These are phyloP conservation scores for Atlantisia rogersi DNA, from an alignment of 2,113 vertebrate genomes.

Conservation along the genomic window DNA sequence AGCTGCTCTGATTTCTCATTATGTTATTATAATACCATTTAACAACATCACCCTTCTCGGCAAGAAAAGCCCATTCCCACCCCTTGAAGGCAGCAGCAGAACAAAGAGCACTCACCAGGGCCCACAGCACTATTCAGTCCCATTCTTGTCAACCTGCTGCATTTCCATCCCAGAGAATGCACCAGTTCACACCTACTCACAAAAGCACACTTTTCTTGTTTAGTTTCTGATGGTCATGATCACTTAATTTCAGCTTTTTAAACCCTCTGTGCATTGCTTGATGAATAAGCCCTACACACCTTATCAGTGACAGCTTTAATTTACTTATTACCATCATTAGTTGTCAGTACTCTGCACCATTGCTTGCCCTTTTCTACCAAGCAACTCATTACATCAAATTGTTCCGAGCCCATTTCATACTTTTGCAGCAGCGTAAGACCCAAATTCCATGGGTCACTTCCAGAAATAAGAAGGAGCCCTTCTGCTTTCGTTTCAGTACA, in stretches of 20 bases:
- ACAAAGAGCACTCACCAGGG: not conserved
- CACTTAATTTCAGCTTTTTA: not conserved
- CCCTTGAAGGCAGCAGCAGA: not conserved
- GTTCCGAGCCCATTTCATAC: not conserved
- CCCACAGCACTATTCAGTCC: not conserved
- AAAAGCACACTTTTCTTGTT: not conserved
- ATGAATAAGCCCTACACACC: not conserved
- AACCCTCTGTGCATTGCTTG: not conserved
- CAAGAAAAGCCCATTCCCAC: not conserved
- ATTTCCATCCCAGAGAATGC: not conserved
- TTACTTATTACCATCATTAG: not conserved
- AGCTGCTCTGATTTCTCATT: constrained; percentile 56
- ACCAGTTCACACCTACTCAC: not conserved
- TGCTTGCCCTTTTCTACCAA: not conserved
- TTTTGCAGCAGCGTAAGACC: not conserved
- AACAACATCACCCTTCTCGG: constrained; percentile 27
- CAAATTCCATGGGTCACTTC: not conserved
- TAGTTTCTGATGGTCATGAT: not conserved
- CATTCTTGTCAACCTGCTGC: not conserved
- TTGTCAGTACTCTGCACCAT: not conserved
- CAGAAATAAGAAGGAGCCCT: not conserved
- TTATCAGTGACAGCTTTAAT: not conserved
- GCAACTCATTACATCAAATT: not conserved
- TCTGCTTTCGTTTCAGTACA: not conserved
- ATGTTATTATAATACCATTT: constrained; percentile 44